A percentile compares a stretch with the other conserved stretches of the same genome.
Conservation (phyloP, 2,113 vertebrate genomes). For the Budorcas taxicolor region DNA sequence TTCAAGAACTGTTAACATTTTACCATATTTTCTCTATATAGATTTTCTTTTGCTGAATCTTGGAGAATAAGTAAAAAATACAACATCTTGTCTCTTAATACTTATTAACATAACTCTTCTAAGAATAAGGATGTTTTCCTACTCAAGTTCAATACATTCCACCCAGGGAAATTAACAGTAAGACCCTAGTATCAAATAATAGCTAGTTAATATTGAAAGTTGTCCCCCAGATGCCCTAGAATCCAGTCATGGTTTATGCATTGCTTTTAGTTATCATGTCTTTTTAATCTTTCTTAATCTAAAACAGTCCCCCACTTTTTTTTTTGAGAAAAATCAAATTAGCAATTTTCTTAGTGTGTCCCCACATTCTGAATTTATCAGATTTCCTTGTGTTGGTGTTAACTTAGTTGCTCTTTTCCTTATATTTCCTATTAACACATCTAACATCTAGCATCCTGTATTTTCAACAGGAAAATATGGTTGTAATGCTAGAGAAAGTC, state of each 20-base stretch:
- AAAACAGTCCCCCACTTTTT: neutral
- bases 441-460: neutral
- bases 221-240: neutral
- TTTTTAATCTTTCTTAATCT: conserved; percentile 19
- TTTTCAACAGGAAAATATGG: conserved; percentile 38
- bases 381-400: conserved; percentile 21
- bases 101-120: neutral
- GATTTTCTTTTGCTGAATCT: neutral
- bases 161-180: neutral
- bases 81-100: neutral
- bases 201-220: neutral
- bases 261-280: conserved; percentile 1
- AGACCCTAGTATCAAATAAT: neutral
- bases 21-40: neutral
- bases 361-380: conserved; percentile 4
- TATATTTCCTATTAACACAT: conserved; percentile 23
- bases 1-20: conserved; percentile 34
- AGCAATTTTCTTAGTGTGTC: neutral
- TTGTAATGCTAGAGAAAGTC: neutral
- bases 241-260: neutral
- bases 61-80: conserved; percentile 22
- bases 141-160: neutral
- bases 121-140: conserved; percentile 19
- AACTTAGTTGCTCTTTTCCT: neutral
- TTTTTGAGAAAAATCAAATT: neutral